Evolutionary conservation across 2,113 vertebrate species (phyloP), one percentile per base, ranked within the genome.

Genomic region (Cynoglossus semilaevis): DNA sequence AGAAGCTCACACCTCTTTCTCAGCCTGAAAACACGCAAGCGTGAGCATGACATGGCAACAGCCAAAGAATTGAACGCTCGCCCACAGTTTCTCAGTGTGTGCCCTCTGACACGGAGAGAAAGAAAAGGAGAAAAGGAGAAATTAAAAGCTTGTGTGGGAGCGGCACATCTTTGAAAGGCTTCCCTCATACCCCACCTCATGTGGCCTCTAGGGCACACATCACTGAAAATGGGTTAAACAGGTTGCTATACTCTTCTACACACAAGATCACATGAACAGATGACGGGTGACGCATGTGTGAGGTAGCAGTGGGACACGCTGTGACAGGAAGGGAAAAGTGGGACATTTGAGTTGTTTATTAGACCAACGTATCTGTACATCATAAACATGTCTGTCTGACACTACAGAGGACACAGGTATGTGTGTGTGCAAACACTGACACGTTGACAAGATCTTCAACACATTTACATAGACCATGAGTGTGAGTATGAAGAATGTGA

Each of bases 321-420:
- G 37, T 22, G 47, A 57, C 36, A 44, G 45, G 22, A 18, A 47
- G 46, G 14, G 43, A 18, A n/a, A n/a, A n/a, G 29, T 6, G 18
- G 34, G 42, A 60, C 36, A 18, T 44, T 15, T 13, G 22, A 22
- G 14, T 29, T 67, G 67, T 73, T 73, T 61, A 40, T 44, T 36
- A 41, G 42, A 37, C 15, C 69, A 58, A 78, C 76, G 51, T 43
- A 69, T 65, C 76, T 57, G 70, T 52, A 55, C 37, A 47, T 48
- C 43, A 44, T 67, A 35, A 71, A 72, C 35, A 29, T 73, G 75
- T 51, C 52, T 78, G 74, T 79, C 58, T 80, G 80, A 76, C 72
- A 74, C 71, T 17, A 47, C 59, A 67, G 79, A 79, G 65, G 51
- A 67, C 58, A 60, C 53, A 57, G 52, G 37, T 53, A 38, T 38